A percentile compares a stretch with the other conserved stretches of the same genome.
phyloP scores from a whole-genome alignment of 2,113 vertebrate genomes.

The Cariama cristata region DNA sequence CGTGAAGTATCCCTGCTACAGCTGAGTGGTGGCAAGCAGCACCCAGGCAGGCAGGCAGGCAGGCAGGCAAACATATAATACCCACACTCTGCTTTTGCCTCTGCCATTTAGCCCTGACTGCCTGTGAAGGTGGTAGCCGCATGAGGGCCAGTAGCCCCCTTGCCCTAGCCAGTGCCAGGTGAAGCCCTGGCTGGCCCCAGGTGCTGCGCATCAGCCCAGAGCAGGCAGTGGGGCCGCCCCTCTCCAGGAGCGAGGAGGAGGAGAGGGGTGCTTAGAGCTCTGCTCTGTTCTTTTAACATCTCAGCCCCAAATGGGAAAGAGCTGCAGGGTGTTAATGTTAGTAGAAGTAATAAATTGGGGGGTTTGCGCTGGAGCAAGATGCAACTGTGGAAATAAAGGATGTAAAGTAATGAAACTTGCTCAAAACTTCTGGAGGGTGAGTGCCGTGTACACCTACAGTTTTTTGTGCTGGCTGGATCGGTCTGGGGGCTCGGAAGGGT shows the following conservation, averaged over 20 bases:
- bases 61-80: too few species aligned
- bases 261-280: too few species aligned
- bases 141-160: too few species aligned
- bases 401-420: accelerated
- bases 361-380: accelerated
- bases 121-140: too few species aligned
- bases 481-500: neutral
- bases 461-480: neutral
- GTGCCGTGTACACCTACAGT: accelerated
- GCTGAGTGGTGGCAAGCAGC: neutral
- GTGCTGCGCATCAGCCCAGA: neutral
- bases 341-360: accelerated
- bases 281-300: accelerated
- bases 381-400: accelerated
- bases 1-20: neutral
- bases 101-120: too few species aligned
- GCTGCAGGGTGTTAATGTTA: accelerated
- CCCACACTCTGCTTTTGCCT: neutral
- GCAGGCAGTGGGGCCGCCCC: too few species aligned
- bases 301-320: accelerated
- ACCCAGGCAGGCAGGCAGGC: too few species aligned
- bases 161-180: neutral
- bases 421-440: accelerated
- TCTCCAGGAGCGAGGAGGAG: too few species aligned
- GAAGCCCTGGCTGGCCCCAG: too few species aligned